Conservation (phyloP, 2,888 invertebrate genomes). For the Danaus chrysippus region DNA sequence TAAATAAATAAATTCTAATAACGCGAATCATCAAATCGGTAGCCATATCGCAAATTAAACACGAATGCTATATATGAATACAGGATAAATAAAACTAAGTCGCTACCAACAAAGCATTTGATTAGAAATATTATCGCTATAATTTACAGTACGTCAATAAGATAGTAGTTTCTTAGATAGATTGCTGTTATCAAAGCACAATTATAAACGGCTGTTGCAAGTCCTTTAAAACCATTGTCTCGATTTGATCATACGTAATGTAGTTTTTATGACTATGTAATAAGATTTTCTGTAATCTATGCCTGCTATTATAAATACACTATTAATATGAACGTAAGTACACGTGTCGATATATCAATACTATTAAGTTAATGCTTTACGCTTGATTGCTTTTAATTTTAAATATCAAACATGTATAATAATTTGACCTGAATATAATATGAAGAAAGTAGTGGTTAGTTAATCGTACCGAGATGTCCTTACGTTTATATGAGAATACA, state of each 20-base stretch:
- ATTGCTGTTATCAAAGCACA: conserved; percentile 30
- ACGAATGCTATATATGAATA: neutral
- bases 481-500: neutral
- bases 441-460: neutral
- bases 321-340: neutral
- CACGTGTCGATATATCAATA: neutral
- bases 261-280: conserved; percentile 9
- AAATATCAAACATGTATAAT: neutral
- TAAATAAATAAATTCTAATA: neutral
- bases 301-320: conserved; percentile 1
- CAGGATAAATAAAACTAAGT: conserved; percentile 2
- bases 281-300: conserved; percentile 18
- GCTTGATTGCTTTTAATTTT: neutral
- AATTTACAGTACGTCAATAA: conserved; percentile 19
- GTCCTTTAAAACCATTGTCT: conserved; percentile 35
- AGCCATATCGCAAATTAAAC: neutral
- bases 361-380: neutral
- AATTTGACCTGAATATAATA: neutral
- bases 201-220: conserved; percentile 34
- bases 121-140: conserved; percentile 6
- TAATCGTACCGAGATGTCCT: neutral
- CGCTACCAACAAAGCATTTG: neutral
- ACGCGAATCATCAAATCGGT: neutral
- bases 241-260: neutral
- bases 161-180: conserved; percentile 21